Conservation (phyloP, 2,797 vertebrate species). For the Columba guinea region DNA sequence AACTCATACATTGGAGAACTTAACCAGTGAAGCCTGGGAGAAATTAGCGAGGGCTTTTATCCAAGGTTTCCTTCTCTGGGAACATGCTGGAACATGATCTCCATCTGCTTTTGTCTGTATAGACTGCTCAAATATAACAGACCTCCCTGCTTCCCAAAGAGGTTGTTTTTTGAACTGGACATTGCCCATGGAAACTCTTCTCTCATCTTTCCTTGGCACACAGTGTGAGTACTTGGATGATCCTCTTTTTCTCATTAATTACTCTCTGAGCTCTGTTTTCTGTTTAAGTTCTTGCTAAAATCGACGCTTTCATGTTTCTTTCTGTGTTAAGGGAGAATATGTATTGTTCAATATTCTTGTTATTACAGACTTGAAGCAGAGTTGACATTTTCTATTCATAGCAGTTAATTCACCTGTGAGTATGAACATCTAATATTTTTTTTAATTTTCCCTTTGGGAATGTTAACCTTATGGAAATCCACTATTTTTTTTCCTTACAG, state of each 20-base stretch:
- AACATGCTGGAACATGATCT: not conserved
- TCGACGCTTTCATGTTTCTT: not conserved
- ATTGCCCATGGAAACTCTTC: not conserved
- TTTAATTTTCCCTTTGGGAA: slow-evolving; percentile 55
- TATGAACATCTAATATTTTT: slow-evolving; percentile 52
- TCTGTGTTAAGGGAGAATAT: not conserved
- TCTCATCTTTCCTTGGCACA: not conserved
- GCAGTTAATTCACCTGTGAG: slow-evolving; percentile 42
- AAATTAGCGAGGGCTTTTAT: not conserved
- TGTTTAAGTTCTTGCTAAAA: slow-evolving; percentile 3
- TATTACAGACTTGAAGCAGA: slow-evolving; percentile 13
- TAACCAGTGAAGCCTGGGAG: not conserved
- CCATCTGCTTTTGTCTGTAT: not conserved
- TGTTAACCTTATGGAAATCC: slow-evolving; percentile 4
- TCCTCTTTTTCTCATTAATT: slow-evolving; percentile 4
- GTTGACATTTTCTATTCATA: slow-evolving; percentile 17
- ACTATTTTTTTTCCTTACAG: not conserved
- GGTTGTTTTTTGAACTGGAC: not conserved
- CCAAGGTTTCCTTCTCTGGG: not conserved
- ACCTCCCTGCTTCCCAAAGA: not conserved
- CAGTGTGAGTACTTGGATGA: not conserved
- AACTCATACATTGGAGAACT: not conserved
- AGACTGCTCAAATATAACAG: not conserved
- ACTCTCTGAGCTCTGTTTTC: not conserved
- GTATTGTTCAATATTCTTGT: slow-evolving; percentile 7